phyloP scores from a whole-genome alignment of 2,113 vertebrate species.

The Serinus canaria region DNA sequence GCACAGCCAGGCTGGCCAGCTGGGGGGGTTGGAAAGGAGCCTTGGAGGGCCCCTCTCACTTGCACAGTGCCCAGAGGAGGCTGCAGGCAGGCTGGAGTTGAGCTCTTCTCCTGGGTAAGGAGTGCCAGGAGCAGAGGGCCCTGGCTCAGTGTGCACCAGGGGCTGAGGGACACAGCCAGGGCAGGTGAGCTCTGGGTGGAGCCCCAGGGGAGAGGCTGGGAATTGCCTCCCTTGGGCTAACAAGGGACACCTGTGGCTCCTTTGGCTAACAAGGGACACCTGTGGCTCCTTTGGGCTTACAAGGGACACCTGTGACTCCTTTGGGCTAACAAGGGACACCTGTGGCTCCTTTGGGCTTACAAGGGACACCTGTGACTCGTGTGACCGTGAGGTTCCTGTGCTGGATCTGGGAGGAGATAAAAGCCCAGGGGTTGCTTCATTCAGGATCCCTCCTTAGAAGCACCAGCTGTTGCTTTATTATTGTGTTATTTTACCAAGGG shows the following conservation, averaged over 20 bases:
- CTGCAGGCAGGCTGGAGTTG: fast-evolving
- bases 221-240: neutral
- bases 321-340: neutral
- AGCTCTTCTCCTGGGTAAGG: fast-evolving
- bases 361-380: neutral
- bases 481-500: neutral
- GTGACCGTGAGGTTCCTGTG: fast-evolving
- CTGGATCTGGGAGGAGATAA: neutral
- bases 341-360: neutral
- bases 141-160: neutral
- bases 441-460: fast-evolving
- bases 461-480: neutral
- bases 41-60: fast-evolving
- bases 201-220: neutral
- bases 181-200: neutral
- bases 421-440: fast-evolving
- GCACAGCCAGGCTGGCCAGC: no score
- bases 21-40: neutral
- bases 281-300: neutral
- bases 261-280: neutral
- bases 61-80: neutral
- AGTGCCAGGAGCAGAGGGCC: neutral
- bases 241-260: neutral
- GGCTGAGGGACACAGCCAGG: neutral
- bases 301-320: neutral